Conservation (phyloP, 2,888 invertebrate species). For the Nemapogon koenigi region DNA sequence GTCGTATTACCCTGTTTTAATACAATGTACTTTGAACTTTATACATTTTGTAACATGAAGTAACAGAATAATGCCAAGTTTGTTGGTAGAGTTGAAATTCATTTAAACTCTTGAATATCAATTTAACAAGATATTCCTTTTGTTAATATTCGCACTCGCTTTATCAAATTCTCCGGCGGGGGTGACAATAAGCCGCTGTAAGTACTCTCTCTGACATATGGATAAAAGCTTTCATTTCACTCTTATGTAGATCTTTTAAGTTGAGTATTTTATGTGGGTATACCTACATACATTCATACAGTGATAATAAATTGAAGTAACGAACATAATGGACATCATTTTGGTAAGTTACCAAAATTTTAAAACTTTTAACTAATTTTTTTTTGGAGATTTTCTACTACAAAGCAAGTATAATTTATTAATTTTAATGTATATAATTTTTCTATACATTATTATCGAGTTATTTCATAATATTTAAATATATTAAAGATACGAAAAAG, state of each 20-base stretch:
- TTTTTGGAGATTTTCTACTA: too few species aligned
- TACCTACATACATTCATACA: conserved; percentile 15
- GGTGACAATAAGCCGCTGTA: conserved; percentile 66
- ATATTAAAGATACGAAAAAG: too few species aligned
- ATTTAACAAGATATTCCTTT: conserved; percentile 67
- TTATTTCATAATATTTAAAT: too few species aligned
- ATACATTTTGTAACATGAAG: conserved; percentile 12
- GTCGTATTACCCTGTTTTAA: conserved; percentile 29
- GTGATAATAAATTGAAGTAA: too few species aligned
- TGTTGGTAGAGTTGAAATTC: conserved; percentile 30
- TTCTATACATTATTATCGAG: too few species aligned
- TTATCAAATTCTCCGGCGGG: conserved; percentile 66
- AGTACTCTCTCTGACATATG: conserved; percentile 64
- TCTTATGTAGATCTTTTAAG: conserved; percentile 44
- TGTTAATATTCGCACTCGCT: conserved; percentile 67
- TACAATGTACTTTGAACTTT: conserved; percentile 32
- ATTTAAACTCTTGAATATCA: conserved; percentile 42
- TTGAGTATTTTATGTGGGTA: conserved; percentile 34
- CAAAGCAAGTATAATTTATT: too few species aligned
- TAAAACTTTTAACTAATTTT: too few species aligned
- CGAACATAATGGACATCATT: too few species aligned
- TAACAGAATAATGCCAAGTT: too few species aligned
- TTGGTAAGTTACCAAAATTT: too few species aligned
- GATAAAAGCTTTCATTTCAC: conserved; percentile 66
- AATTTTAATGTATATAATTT: too few species aligned